Conservation (phyloP, 2,797 vertebrate genomes). For the Enteromius paludinosus region DNA sequence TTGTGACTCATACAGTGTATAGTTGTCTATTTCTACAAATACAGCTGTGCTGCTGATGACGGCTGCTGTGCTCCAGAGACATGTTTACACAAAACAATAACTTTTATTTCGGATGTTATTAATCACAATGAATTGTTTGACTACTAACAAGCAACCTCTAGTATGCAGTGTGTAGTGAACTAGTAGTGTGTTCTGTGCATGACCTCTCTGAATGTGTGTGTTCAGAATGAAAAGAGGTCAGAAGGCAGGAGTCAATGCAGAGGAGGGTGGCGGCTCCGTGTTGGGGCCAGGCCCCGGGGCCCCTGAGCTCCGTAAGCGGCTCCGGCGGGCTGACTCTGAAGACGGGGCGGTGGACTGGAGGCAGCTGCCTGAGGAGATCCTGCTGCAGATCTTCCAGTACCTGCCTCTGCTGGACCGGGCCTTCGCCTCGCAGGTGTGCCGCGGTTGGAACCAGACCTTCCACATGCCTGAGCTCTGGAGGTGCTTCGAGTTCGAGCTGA, state of each 20-base stretch:
- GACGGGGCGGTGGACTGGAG: constrained; percentile 77
- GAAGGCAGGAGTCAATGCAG: constrained; percentile 15
- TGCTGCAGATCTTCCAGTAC: constrained; percentile 93
- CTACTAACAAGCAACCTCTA: not conserved
- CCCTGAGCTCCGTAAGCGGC: constrained; percentile 39
- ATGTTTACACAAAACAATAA: no score
- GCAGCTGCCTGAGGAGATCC: constrained; percentile 89
- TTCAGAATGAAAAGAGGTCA: constrained; percentile 58
- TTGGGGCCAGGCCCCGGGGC: not conserved
- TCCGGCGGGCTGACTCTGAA: constrained; percentile 1
- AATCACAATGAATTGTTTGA: no score
- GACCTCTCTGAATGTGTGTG: not conserved
- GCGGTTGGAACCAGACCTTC: constrained; percentile 93
- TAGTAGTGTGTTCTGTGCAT: no score
- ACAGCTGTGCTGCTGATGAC: no score
- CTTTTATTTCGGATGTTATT: no score
- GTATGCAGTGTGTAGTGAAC: not conserved
- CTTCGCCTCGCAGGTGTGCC: constrained; percentile 93
- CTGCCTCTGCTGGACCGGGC: constrained; percentile 93
- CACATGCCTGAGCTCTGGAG: constrained; percentile 98
- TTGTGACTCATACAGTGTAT: no score
- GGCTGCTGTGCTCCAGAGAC: no score
- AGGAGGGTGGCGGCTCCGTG: not conserved
- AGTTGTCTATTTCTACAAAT: no score
- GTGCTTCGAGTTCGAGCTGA: constrained; percentile 97